Conservation (phyloP, 2,797 vertebrate species). For the Molothrus ater region DNA sequence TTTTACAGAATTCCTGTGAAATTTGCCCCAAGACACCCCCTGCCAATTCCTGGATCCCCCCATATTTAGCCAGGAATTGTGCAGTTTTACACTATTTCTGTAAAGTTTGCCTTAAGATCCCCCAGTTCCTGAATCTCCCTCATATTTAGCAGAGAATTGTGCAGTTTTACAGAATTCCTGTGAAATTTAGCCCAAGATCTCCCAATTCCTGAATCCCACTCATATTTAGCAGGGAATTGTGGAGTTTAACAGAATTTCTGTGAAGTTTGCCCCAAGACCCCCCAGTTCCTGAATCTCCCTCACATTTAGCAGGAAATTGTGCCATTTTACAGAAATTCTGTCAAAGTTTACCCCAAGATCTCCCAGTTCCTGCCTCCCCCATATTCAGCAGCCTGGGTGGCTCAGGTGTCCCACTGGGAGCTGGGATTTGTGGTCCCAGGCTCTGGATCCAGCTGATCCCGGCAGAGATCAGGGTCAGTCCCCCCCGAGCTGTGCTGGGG, state of each 20-base stretch:
- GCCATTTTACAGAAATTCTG: too few species aligned
- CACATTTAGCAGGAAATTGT: too few species aligned
- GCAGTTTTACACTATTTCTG: background rate
- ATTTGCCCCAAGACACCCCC: too few species aligned
- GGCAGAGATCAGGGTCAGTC: background rate
- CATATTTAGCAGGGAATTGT: too few species aligned
- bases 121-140: background rate
- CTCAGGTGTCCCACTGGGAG: background rate
- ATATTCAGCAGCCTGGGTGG: background rate
- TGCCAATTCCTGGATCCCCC: background rate
- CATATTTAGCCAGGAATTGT: too few species aligned
- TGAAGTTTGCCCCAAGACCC: rapidly evolving
- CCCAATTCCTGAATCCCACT: too few species aligned
- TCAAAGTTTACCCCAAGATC: too few species aligned
- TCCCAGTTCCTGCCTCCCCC: too few species aligned
- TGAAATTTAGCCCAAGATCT: too few species aligned
- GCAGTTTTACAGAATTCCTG: too few species aligned
- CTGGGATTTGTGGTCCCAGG: background rate
- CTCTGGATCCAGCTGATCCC: background rate
- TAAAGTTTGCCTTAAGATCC: background rate
- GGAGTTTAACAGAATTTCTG: background rate
- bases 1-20: background rate
- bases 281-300: background rate
- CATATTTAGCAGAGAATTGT: too few species aligned
- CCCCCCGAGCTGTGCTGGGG: too few species aligned